Base-by-base conservation (phyloP, 2,113 vertebrate species). In the Quiscalus mexicanus region DNA sequence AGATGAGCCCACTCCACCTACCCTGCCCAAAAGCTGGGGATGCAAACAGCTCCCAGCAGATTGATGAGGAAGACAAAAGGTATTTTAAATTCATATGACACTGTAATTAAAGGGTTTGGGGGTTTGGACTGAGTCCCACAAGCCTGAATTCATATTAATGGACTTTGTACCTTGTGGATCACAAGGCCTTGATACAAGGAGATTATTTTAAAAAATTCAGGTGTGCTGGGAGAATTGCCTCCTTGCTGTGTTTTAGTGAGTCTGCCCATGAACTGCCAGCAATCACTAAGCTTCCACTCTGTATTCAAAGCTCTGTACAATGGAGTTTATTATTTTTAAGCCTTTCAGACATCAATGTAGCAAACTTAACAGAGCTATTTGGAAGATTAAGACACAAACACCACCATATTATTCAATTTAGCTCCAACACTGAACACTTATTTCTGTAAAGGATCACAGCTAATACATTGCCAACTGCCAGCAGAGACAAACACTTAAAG, bases 371-470 rank as follows among this genome's bases (percentile, higher is more conserved):
- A 68, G 83, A 39, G 50, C 92, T 64, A 69, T 93, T 95, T 93
- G 80, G 83, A 96, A 95, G 90, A 97, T 93, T 96, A 82, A 94
- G 92, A 92, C 45, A 68, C 4, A 9, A 94, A 92, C 77, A 95
- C 88, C 53, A 95, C 62, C 80, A 58, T 58, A 96, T 97, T 97
- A 94, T 94, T 94, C 95, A 96, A 96, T 96, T 97, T 95, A 90
- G 62, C 79, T 95, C 73, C 84, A 92, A 71, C 62, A 41, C 58
- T 24, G 53, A 90, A 33, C 80, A 47, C 50, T 90, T 91, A 82
- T 93, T 97, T 94, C 73, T 82, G 69, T 56, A 71, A 88, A 71
- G 83, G 81, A 75, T 42, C 92, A 75, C 75, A 60, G 76, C 73
- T 94, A 96, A 92, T 68, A 58, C 53, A 68, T 15, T 89, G 89